These are phyloP conservation scores for Agonopterix arenella DNA, from an alignment of 2,888 invertebrate genomes.

Conservation along the genomic window DNA sequence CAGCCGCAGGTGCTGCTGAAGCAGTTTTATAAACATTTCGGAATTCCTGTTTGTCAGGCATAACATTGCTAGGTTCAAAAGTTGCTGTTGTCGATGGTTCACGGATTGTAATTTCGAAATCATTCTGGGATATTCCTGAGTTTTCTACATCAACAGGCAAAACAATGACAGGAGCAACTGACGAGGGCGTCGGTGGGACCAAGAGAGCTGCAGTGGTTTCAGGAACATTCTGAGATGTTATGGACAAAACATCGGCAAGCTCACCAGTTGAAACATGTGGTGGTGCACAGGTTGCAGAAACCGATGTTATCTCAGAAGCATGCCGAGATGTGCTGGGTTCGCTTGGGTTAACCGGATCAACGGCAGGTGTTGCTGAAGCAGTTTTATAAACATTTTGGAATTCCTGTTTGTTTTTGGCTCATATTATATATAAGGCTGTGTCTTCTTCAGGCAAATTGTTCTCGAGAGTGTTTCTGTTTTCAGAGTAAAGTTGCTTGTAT, in stretches of 20 bases:
- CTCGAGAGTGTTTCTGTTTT: slow-evolving; percentile 10
- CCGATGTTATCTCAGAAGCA: no score
- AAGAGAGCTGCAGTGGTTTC: no score
- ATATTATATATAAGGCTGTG: slow-evolving; percentile 10
- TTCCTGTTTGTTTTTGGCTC: slow-evolving; percentile 15
- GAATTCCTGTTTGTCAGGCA: slow-evolving; percentile 9
- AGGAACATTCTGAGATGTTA: neutral
- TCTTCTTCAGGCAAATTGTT: slow-evolving; percentile 11
- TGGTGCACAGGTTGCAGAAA: no score
- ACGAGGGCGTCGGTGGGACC: no score
- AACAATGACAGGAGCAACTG: no score
- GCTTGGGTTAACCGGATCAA: neutral
- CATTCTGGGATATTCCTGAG: no score
- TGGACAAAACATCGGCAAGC: neutral
- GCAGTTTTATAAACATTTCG: slow-evolving; percentile 1
- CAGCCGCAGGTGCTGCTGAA: neutral
- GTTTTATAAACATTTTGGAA: slow-evolving; percentile 2
- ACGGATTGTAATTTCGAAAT: no score
- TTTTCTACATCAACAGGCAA: no score
- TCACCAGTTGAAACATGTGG: neutral
- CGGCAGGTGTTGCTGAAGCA: neutral
- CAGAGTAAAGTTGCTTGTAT: slow-evolving; percentile 16
- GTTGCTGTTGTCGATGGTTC: no score
- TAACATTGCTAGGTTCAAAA: no score
- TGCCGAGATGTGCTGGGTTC: no score